These are phyloP conservation scores for Tokudaia muenninki DNA, from an alignment of 2,797 vertebrate species.

Conservation along the genomic window DNA sequence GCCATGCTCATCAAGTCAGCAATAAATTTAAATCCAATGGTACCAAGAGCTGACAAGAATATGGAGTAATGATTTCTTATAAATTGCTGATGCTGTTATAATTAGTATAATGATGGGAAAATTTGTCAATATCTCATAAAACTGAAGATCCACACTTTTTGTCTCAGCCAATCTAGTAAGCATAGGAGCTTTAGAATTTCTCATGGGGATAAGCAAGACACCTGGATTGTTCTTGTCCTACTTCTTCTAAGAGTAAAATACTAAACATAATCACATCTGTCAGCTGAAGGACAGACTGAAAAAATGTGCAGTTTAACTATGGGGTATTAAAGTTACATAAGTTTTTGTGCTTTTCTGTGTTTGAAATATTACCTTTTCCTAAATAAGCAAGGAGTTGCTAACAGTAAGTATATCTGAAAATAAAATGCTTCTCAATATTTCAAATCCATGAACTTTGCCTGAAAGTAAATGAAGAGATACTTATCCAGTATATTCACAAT, in stretches of 20 bases:
- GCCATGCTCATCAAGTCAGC: not conserved
- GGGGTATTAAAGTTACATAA: not conserved
- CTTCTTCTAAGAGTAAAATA: constrained; percentile 21
- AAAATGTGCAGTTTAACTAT: not conserved
- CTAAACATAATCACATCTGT: constrained; percentile 6
- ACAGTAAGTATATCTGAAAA: constrained; percentile 41
- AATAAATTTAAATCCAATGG: not conserved
- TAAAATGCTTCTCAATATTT: constrained; percentile 30
- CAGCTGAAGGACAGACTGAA: not conserved
- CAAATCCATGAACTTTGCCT: constrained; percentile 39
- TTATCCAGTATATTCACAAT: constrained; percentile 65
- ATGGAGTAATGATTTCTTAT: not conserved
- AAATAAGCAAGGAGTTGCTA: not conserved
- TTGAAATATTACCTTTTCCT: constrained; percentile 30
- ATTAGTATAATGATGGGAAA: not conserved
- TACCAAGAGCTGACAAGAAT: not conserved
- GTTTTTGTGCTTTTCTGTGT: constrained; percentile 31
- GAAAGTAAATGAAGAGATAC: constrained; percentile 43
- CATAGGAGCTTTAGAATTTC: constrained; percentile 7
- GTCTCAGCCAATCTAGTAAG: not conserved
- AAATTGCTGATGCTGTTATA: constrained; percentile 36
- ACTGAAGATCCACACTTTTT: constrained; percentile 27
- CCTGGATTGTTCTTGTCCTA: not conserved
- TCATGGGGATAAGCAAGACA: not conserved
- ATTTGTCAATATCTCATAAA: constrained; percentile 8